Base-by-base conservation (phyloP, 2,888 invertebrate genomes). In the Limnephilus rhombicus region DNA sequence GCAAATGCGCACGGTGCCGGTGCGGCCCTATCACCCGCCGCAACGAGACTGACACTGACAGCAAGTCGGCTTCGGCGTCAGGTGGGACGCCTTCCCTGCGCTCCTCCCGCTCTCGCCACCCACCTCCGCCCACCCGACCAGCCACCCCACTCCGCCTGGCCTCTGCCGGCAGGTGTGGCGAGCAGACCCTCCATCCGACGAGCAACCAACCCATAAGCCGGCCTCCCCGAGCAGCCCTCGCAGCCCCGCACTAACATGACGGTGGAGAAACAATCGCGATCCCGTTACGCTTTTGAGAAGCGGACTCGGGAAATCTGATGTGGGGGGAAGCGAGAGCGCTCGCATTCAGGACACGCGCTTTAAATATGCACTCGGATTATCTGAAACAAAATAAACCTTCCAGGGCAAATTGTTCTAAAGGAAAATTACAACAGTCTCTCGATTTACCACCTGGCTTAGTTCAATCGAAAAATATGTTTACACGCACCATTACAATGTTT, bases 41-140 rank as follows among this genome's bases (percentile, higher is more conserved):
- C 91, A 88, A 88, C 88, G 53, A 91, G 91, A 91, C 91, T 91
- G 91, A 91, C 91, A 91, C 88, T 89, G 41, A 81, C 86, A 24
- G 37, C 37, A 37, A 29, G 86, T 31, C 86, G 45, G 88, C 68
- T 31, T 31, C 89, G 91, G 85, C 89, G 68, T 53, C 89, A 89
- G 89, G 89, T 85, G 89, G 85, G 85, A 85, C 89, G 82, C 80
- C 85, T 80, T 83, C 90, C 37, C 85, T 31, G 53, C 85, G 53
- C 29, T 80, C 80, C 90, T 80, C 90, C 88, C 41, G 37, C 85
- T 49, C 31, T 41, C 31, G 29, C 82, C 90, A 34, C n/a, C 29
- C 85, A 80, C 68, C 90, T 24, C 53, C 91, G 34, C 49, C 91
- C 29, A 29, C n/a, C n/a, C 82, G 31, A 24, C 31, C 83, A 24